Base-by-base conservation (phyloP, 2,797 vertebrate genomes). In the Leptodactylus fallax region DNA sequence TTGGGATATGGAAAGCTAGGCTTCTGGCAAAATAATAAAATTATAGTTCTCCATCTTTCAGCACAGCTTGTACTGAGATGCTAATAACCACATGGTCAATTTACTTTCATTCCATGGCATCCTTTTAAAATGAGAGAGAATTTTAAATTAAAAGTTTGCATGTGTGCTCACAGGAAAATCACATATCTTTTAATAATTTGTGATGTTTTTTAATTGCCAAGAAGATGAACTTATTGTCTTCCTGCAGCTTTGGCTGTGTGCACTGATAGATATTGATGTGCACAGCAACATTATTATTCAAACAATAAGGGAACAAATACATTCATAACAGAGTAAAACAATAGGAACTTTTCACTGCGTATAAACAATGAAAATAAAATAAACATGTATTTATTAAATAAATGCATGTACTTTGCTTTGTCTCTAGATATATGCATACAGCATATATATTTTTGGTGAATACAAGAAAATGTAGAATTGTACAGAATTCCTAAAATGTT, bases 61-160 rank as follows among this genome's bases (percentile, higher is more conserved):
- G 71, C 84, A 89, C 83, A 89, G 84, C 87, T 78, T 81, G 83
- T 89, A 82, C 25, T 82, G 53, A 69, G 79, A 85, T 78, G 79
- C 69, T 81, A 49, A 76, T 76, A 88, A 77, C 79, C 60, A 78
- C 51, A 69, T 81, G 83, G 83, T 86, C 79, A 86, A 86, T 86
- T 86, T 86, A 77, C 25, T 82, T 69, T 69, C 72, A 45, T 87
- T 19, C 63, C 83, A 27, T 47, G 89, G 80, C 45, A 83, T 45
- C 2, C 1, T 55, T n/a, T 71, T 88, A 81, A 81, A 78, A 16
- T 85, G 76, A 82, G 49, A 53, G 81, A 85, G 1, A 87, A 83
- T 49, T 47, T 87, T 81, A 69, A 88, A 85, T 89, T 78, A 85
- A 67, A 74, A 76, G 69, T 81, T 88, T 85, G 27, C 69, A 58